These are phyloP conservation scores for Malurus melanocephalus DNA, from an alignment of 2,113 vertebrate genomes.

Conservation along the genomic window DNA sequence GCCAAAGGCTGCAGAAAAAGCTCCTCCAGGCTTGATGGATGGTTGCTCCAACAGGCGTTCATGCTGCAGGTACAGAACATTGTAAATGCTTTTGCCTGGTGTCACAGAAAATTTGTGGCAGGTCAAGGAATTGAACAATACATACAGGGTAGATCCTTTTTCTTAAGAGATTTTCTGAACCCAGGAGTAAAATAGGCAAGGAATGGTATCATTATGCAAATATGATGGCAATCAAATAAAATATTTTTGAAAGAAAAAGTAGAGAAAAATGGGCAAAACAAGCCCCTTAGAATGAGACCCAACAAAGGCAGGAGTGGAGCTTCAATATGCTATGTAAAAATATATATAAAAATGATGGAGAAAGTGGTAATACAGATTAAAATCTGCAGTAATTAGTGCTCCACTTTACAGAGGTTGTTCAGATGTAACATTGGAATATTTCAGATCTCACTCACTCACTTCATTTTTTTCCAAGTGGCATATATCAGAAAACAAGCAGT, in stretches of 20 bases:
- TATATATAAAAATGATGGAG: not conserved
- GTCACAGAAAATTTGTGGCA: not conserved
- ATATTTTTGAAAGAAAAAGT: not conserved
- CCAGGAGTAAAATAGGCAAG: not conserved
- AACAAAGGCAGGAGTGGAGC: not conserved
- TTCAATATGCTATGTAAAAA: not conserved
- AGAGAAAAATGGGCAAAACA: not conserved
- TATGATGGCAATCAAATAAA: not conserved
- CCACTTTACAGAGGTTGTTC: not conserved
- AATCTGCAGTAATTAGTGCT: not conserved
- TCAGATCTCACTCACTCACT: not conserved
- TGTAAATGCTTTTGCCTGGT: not conserved
- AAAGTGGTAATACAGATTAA: not conserved
- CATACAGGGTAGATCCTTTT: not conserved
- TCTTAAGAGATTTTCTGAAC: not conserved
- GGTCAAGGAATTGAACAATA: not conserved
- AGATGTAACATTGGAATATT: not conserved
- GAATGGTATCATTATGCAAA: not conserved
- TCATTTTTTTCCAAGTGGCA: not conserved
- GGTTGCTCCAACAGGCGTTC: not conserved
- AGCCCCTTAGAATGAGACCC: not conserved
- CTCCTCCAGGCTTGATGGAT: not conserved
- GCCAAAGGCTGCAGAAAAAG: not conserved
- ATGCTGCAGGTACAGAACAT: not conserved
- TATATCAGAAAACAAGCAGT: not conserved